phyloP scores from a whole-genome alignment of 2,888 invertebrate species.

The Epsilonema sp. region DNA sequence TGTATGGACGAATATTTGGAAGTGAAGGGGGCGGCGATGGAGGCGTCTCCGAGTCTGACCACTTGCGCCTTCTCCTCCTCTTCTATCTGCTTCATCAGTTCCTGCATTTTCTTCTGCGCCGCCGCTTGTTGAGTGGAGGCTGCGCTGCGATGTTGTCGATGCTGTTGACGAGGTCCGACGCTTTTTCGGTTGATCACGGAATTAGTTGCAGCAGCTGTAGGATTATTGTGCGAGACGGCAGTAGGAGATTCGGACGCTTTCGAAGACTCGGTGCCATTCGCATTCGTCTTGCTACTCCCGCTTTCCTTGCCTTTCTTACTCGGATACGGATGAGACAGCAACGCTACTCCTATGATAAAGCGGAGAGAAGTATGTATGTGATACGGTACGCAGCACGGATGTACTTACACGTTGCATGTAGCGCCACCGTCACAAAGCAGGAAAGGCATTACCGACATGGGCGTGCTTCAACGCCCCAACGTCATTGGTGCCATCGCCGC shows the following conservation, averaged over 20 bases:
- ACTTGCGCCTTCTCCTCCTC: slow-evolving; percentile 56
- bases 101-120: slow-evolving; percentile 35
- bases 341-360: slow-evolving; percentile 19
- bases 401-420: no score
- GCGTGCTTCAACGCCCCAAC: slow-evolving; percentile 97
- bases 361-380: no score
- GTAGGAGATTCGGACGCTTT: not conserved
- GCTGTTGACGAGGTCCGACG: not conserved
- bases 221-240: not conserved
- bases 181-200: not conserved
- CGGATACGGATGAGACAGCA: slow-evolving; percentile 22
- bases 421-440: no score
- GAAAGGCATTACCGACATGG: slow-evolving; percentile 59
- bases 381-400: no score
- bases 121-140: slow-evolving; percentile 1
- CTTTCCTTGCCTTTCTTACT: no score
- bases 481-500: slow-evolving; percentile 99
- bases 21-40: slow-evolving; percentile 96
- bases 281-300: no score
- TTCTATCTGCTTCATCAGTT: slow-evolving; percentile 56
- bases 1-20: slow-evolving; percentile 84
- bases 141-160: not conserved
- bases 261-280: not conserved
- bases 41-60: slow-evolving; percentile 90
- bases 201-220: not conserved